phyloP scores from a whole-genome alignment of 1,140 invertebrate species.

The Pseudomyrmex concolor region DNA sequence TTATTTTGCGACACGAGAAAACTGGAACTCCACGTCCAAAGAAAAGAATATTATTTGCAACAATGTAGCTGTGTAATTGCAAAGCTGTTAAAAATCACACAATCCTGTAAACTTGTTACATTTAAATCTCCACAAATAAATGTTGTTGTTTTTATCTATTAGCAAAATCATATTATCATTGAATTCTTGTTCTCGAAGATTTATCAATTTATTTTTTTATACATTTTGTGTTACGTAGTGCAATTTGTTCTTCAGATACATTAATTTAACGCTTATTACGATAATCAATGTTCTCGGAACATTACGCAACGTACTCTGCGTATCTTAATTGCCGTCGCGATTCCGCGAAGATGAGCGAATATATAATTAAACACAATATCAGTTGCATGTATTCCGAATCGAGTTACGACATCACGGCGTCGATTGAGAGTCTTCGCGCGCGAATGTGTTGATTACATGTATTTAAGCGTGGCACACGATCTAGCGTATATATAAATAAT shows the following conservation, averaged over 20 bases:
- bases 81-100: not conserved
- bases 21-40: too few species aligned
- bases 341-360: not conserved
- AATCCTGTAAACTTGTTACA: not conserved
- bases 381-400: too few species aligned
- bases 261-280: not conserved
- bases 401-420: too few species aligned
- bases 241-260: not conserved
- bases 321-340: conserved; percentile 9
- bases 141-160: conserved; percentile 15
- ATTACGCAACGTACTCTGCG: conserved; percentile 10
- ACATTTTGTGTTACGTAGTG: too few species aligned
- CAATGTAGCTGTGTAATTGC: not conserved
- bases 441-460: too few species aligned
- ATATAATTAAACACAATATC: too few species aligned
- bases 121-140: not conserved
- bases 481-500: not conserved
- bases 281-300: not conserved
- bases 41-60: not conserved
- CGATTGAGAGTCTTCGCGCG: too few species aligned
- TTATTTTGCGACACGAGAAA: not conserved
- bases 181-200: too few species aligned
- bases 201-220: too few species aligned
- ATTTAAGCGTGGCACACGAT: not conserved
- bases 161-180: not conserved